Base-by-base conservation (phyloP, 1,140 invertebrate species). In the Hyles vespertilio region DNA sequence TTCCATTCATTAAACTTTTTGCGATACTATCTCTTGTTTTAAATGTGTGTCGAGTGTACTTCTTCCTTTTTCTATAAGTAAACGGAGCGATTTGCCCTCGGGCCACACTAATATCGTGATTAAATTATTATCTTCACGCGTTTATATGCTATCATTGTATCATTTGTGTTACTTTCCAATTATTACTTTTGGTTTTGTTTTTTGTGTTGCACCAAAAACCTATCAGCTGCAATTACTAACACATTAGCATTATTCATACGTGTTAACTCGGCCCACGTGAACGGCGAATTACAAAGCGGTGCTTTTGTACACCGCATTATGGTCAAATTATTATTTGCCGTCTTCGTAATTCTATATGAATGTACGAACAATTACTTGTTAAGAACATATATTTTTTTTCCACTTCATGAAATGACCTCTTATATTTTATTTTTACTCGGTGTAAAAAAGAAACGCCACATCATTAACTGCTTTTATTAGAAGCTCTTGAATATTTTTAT, bases 1-100 rank as follows among this genome's bases (percentile, higher is more conserved):
- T 77, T 74, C 65, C 74, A 84, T 82, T 87, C 79, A 76, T 81
- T 83, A 74, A 67, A 67, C 57, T 81, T 77, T 79, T 80, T 78
- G 69, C 67, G 65, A 77, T 72, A 68, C 59, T 63, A 76, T 77
- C 72, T 73, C 63, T 70, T 70, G 67, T 74, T 65, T 71, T 65
- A 74, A 77, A 84, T 81, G 68, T 84, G 62, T 81, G 79, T 75
- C 76, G 69, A 51, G 67, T 71, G 60, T 74, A 52, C 62, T 71
- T 70, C 69, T 67, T 59, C 51, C 59, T 58, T 44, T 48, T 48
- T 22, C 51, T 54, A 48, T 52, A 59, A 65, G 54, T 71, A 81
- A 80, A 72, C 70, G 70, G 66, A 69, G 72, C 70, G 68, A 72
- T 80, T 75, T 78, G 74, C 63, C 76, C 69, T 63, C 61, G 46